Evolutionary conservation across 2,888 invertebrate genomes (phyloP).

Genomic region (Disparrhopalites patrizii): DNA sequence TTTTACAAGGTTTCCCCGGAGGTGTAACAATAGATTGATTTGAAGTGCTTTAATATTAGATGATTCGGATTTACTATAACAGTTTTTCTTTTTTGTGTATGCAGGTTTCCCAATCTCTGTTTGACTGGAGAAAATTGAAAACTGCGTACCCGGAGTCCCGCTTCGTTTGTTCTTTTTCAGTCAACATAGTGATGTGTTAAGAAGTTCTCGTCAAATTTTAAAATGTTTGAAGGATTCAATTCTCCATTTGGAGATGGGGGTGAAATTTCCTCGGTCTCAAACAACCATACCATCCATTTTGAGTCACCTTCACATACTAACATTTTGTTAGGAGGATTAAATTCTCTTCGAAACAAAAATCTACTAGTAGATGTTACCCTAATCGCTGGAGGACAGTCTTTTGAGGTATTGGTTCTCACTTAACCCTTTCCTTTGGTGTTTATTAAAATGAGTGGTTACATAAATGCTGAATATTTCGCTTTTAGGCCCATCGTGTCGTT

Average conservation of each 20-base stretch:
- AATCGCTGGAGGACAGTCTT: constrained; percentile 61
- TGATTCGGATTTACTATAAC: too few species aligned
- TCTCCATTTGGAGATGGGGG: constrained; percentile 40
- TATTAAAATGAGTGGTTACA: too few species aligned
- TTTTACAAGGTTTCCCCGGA: too few species aligned
- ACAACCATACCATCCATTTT: constrained; percentile 52
- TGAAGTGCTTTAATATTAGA: too few species aligned
- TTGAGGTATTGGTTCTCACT: constrained; percentile 56
- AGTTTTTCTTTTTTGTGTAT: too few species aligned
- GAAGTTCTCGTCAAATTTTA: neutral
- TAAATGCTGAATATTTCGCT: constrained; percentile 2
- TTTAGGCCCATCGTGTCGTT: constrained; percentile 65
- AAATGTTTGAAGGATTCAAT: constrained; percentile 26
- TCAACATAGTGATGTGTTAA: neutral
- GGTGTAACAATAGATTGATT: too few species aligned
- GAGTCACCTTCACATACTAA: constrained; percentile 60
- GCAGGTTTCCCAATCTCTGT: too few species aligned
- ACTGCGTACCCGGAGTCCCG: neutral
- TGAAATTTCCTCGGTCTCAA: constrained; percentile 35
- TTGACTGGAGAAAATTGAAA: too few species aligned
- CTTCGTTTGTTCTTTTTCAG: neutral
- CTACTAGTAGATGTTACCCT: constrained; percentile 65
- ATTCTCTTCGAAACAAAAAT: constrained; percentile 59
- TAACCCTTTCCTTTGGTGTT: too few species aligned
- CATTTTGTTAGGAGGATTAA: constrained; percentile 60